A percentile compares a stretch with the other conserved stretches of the same genome.
These are phyloP conservation scores for Gandaritis pyraliata DNA, from an alignment of 2,888 invertebrate species.

Conservation along the genomic window DNA sequence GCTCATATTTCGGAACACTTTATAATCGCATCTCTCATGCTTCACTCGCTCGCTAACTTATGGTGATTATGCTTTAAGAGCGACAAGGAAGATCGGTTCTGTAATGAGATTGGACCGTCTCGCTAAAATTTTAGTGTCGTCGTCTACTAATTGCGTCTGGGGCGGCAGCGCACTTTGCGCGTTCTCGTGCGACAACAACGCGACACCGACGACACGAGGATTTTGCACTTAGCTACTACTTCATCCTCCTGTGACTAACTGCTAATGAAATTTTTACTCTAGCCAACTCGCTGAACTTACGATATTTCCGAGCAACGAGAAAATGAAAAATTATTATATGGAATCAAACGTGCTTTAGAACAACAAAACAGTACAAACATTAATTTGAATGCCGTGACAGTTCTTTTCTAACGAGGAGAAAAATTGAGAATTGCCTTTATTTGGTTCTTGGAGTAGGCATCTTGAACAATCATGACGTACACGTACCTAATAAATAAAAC, in stretches of 20 bases:
- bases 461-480: constrained; percentile 77
- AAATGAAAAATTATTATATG: constrained; percentile 46
- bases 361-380: constrained; percentile 81
- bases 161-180: constrained; percentile 48
- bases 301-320: constrained; percentile 42
- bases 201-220: constrained; percentile 33
- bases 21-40: constrained; percentile 83
- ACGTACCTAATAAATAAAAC: constrained; percentile 79
- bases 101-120: constrained; percentile 83
- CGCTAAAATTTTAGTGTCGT: constrained; percentile 82
- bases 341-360: constrained; percentile 72
- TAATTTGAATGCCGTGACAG: constrained; percentile 82
- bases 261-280: constrained; percentile 64
- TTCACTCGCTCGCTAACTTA: constrained; percentile 82
- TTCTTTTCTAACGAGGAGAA: constrained; percentile 73
- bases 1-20: constrained; percentile 83
- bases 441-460: constrained; percentile 74
- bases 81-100: constrained; percentile 82
- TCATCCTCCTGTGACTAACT: constrained; percentile 60
- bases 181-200: constrained; percentile 40
- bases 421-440: constrained; percentile 79
- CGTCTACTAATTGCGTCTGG: constrained; percentile 80
- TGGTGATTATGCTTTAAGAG: constrained; percentile 83
- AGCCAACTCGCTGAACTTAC: constrained; percentile 53
- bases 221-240: constrained; percentile 49